phyloP scores from a whole-genome alignment of 1,140 invertebrate genomes.

The Ridgeia piscesae region DNA sequence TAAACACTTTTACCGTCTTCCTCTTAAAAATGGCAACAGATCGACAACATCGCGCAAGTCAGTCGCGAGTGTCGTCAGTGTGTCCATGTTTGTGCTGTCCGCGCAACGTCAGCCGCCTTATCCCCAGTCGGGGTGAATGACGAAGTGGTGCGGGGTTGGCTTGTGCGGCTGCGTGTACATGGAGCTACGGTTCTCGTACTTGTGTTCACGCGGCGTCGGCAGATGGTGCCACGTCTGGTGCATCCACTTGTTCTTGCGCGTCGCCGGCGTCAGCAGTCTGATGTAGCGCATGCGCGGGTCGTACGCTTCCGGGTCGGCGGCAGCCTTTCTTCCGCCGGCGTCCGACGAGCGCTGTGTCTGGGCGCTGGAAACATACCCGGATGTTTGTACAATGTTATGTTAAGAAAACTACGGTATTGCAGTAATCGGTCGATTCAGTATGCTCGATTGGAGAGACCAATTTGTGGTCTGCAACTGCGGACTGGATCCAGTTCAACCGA shows the following conservation, averaged over 20 bases:
- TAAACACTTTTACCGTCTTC: not conserved
- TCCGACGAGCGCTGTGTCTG: not conserved
- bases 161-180: constrained; percentile 1
- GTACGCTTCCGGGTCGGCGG: not conserved
- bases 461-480: too few relatives aligned
- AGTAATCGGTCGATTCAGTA: too few relatives aligned
- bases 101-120: not conserved
- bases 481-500: too few relatives aligned
- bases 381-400: not conserved
- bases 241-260: constrained; percentile 14
- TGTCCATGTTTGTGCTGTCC: not conserved
- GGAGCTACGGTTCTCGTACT: not conserved
- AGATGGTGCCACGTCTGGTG: constrained; percentile 16
- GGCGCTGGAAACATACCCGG: not conserved
- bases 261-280: constrained; percentile 8
- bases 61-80: not conserved
- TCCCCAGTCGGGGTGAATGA: constrained; percentile 16
- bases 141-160: not conserved
- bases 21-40: not conserved
- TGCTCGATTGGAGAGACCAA: too few relatives aligned
- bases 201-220: not conserved
- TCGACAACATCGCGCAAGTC: not conserved
- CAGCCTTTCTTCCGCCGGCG: not conserved
- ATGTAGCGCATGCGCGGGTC: constrained; percentile 4
- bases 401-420: too few relatives aligned